A percentile compares a stretch with the other conserved stretches of the same genome.
Evolutionary conservation across 2,797 vertebrate genomes (phyloP).

Genomic region (Platalea minor): DNA sequence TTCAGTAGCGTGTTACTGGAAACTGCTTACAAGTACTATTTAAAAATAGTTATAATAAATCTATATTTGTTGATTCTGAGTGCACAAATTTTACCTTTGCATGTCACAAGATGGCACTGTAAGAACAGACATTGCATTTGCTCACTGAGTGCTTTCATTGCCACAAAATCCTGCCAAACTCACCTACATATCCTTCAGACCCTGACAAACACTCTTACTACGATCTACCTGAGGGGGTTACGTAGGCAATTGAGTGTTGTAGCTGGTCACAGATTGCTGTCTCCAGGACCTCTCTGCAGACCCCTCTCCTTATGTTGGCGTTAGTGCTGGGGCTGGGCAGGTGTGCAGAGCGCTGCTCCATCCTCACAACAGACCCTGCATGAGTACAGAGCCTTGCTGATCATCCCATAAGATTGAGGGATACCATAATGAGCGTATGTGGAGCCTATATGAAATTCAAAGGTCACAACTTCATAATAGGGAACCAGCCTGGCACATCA

Average conservation of each 20-base stretch:
- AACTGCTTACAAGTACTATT: neutral
- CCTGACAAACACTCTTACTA: neutral
- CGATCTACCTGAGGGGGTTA: neutral
- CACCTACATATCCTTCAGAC: fast-evolving
- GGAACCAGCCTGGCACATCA: neutral
- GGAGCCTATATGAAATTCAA: neutral
- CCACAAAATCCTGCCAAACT: neutral
- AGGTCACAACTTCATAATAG: neutral
- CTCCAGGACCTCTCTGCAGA: neutral
- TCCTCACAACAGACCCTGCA: neutral
- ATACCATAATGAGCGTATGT: fast-evolving
- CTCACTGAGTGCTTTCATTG: neutral
- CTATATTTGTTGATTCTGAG: neutral
- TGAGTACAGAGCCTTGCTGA: neutral
- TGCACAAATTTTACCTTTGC: neutral
- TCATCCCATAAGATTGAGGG: fast-evolving
- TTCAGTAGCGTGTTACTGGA: neutral
- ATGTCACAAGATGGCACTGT: slow-evolving; percentile 57
- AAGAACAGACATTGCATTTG: neutral
- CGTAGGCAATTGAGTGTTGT: fast-evolving
- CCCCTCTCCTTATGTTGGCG: fast-evolving
- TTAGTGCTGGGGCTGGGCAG: neutral
- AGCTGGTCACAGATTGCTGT: neutral
- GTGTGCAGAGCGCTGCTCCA: neutral
- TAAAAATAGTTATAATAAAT: neutral